These are phyloP conservation scores for Puffinus mauretanicus DNA, from an alignment of 2,113 vertebrate genomes.

Conservation along the genomic window DNA sequence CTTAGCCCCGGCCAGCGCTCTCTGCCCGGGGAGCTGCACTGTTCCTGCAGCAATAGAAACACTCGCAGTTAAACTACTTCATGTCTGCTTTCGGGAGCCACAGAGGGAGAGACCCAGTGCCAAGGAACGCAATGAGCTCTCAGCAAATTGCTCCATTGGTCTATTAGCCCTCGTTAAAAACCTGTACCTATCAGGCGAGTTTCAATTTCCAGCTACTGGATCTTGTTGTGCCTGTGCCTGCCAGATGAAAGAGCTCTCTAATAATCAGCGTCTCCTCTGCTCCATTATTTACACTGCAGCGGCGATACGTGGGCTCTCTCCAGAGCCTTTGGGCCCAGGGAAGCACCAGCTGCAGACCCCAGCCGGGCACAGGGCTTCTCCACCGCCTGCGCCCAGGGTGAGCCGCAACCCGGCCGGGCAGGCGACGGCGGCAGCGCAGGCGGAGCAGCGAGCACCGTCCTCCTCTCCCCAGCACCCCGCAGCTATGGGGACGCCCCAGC, in stretches of 20 bases:
- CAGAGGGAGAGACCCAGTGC: not conserved
- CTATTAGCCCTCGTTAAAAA: not conserved
- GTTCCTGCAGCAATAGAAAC: accelerated
- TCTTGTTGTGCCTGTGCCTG: not conserved
- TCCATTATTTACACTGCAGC: not conserved
- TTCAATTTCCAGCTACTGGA: not conserved
- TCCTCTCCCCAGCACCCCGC: not conserved
- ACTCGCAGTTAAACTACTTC: not conserved
- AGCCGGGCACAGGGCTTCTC: not conserved
- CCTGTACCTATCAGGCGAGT: not conserved
- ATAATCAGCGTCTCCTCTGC: not conserved
- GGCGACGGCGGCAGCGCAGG: not conserved
- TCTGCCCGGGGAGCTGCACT: not conserved
- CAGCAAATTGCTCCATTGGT: not conserved
- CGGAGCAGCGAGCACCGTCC: accelerated
- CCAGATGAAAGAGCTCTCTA: not conserved
- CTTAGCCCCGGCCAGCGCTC: accelerated
- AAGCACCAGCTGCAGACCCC: not conserved
- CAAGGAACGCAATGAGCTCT: not conserved
- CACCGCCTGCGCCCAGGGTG: accelerated
- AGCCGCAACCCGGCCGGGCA: accelerated
- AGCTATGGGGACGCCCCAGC: not conserved
- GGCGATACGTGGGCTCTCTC: accelerated
- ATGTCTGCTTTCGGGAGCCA: not conserved
- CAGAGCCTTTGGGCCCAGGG: not conserved